phyloP scores from a whole-genome alignment of 2,888 invertebrate species.

The Nesidiocoris tenuis region DNA sequence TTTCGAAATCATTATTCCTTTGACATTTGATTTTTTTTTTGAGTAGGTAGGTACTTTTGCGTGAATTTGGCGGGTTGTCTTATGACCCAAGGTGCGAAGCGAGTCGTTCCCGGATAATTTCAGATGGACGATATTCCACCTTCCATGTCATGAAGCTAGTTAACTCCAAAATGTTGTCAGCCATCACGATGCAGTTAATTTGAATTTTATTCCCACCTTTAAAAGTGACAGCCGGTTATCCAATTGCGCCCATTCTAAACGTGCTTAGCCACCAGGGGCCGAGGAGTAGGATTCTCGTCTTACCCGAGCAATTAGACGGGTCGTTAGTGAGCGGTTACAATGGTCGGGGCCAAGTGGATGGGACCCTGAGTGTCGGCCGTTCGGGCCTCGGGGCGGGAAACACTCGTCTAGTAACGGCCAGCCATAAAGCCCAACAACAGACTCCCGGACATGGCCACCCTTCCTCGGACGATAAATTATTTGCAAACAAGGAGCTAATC shows the following conservation, averaged over 20 bases:
- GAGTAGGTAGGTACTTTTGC: no score
- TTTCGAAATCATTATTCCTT: no score
- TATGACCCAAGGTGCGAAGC: no score
- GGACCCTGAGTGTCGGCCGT: neutral
- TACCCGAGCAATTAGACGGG: slow-evolving; percentile 23
- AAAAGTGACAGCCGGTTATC: neutral
- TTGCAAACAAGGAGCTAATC: slow-evolving; percentile 31
- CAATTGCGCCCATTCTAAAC: neutral
- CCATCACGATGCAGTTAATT: neutral
- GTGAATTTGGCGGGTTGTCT: no score
- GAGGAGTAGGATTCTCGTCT: slow-evolving; percentile 1
- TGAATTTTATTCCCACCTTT: neutral
- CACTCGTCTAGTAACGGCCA: slow-evolving; percentile 6
- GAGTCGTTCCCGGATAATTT: no score
- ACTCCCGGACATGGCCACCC: slow-evolving; percentile 8
- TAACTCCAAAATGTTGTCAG: no score
- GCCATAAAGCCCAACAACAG: slow-evolving; percentile 22
- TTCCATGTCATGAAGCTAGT: no score
- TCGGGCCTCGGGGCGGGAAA: neutral
- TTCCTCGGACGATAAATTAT: slow-evolving; percentile 21
- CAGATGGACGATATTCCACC: no score
- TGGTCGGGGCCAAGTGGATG: slow-evolving; percentile 5
- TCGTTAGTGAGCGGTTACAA: slow-evolving; percentile 23
- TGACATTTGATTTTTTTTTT: no score
- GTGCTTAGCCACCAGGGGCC: neutral